A percentile compares a stretch with the other conserved stretches of the same genome.
These are phyloP conservation scores for Brachionus sp. DNA, from an alignment of 1,140 invertebrate genomes.

Conservation along the genomic window DNA sequence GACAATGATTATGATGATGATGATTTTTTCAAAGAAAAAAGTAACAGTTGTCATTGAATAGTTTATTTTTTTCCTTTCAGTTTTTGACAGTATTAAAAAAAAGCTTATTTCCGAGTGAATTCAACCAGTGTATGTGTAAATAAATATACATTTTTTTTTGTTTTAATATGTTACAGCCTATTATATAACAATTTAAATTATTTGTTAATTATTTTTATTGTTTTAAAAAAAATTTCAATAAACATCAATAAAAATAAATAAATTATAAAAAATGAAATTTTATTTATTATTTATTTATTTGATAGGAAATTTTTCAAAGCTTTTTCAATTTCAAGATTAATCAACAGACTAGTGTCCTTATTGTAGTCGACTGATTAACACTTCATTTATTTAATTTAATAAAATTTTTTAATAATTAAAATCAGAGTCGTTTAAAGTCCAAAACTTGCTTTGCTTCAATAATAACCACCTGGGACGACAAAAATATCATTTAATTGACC, in stretches of 20 bases:
- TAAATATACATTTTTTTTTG: neutral
- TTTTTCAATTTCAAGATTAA: no score
- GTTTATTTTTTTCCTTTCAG: neutral
- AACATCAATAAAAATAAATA: neutral
- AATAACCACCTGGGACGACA: no score
- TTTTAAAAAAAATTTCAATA: neutral
- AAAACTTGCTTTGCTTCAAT: no score
- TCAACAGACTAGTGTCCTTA: no score
- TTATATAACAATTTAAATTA: neutral
- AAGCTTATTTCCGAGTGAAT: neutral
- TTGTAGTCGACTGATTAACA: no score
- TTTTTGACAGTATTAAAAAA: neutral
- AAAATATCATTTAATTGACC: no score
- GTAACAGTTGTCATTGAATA: neutral
- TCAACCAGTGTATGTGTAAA: neutral
- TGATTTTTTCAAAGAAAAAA: neutral
- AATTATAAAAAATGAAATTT: neutral
- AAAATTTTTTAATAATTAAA: no score
- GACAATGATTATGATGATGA: neutral
- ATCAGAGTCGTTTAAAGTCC: no score
- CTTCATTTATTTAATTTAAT: no score
- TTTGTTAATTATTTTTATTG: slow-evolving; percentile 4
- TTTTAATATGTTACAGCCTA: neutral
- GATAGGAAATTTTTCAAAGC: no score
- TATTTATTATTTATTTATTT: no score